These are phyloP conservation scores for Coreius guichenoti DNA, from an alignment of 2,797 vertebrate genomes.

Conservation along the genomic window DNA sequence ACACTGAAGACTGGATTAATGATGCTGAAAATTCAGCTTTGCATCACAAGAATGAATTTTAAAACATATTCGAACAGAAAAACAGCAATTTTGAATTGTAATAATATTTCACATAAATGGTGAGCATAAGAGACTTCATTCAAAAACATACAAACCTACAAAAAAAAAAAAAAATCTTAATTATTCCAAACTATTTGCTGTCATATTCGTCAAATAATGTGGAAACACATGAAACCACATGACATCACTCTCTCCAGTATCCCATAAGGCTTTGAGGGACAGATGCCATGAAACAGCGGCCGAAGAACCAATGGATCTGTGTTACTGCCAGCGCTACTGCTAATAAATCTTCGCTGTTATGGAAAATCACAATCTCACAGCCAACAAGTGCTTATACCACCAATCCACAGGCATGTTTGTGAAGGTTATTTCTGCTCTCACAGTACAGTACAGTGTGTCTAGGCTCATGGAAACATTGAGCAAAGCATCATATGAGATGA, in stretches of 20 bases:
- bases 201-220: neutral
- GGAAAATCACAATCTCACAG: constrained; percentile 69
- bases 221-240: constrained; percentile 9
- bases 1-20: neutral
- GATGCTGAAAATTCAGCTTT: neutral
- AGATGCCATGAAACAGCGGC: constrained; percentile 21
- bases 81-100: neutral
- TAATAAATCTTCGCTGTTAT: constrained; percentile 65
- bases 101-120: neutral
- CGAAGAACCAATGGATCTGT: constrained; percentile 18
- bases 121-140: neutral
- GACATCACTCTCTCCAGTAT: constrained; percentile 31
- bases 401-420: constrained; percentile 48
- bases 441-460: neutral
- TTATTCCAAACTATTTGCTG: neutral
- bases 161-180: neutral
- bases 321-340: constrained; percentile 54
- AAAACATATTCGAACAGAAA: neutral
- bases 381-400: constrained; percentile 48
- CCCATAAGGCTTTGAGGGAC: constrained; percentile 32
- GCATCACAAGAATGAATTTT: neutral
- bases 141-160: neutral
- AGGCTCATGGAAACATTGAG: constrained; percentile 33
- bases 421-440: constrained; percentile 43
- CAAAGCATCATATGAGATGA: constrained; percentile 41